phyloP scores from a whole-genome alignment of 1,140 invertebrate species.

The Leguminivora glycinivorella region DNA sequence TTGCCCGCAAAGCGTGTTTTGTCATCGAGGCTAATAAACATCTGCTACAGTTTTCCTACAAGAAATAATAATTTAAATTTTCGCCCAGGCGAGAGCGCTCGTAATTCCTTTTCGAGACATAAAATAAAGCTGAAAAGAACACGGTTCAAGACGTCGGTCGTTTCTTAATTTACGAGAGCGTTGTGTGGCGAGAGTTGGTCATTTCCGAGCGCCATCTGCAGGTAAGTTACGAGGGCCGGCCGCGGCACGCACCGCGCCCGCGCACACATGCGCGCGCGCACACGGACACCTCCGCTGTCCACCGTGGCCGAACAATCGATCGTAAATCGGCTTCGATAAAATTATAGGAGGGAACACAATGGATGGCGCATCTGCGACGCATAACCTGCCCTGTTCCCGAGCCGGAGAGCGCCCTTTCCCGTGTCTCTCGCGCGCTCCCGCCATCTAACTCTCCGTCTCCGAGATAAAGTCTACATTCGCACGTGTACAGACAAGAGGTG shows the following conservation, averaged over 20 bases:
- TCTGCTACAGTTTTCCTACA: slow-evolving; percentile 45
- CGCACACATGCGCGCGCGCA: slow-evolving; percentile 66
- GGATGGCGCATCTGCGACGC: slow-evolving; percentile 65
- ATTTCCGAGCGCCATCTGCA: slow-evolving; percentile 67
- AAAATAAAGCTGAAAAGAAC: slow-evolving; percentile 64
- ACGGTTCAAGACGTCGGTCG: slow-evolving; percentile 49
- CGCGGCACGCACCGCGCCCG: slow-evolving; percentile 54
- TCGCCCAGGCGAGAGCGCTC: slow-evolving; percentile 33
- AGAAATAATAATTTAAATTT: slow-evolving; percentile 61
- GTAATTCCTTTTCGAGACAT: slow-evolving; percentile 51
- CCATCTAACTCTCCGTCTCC: slow-evolving; percentile 63
- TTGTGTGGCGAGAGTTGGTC: slow-evolving; percentile 55
- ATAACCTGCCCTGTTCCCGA: slow-evolving; percentile 61
- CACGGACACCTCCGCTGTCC: slow-evolving; percentile 64
- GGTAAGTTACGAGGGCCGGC: slow-evolving; percentile 54
- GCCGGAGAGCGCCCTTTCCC: slow-evolving; percentile 69
- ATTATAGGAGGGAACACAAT: slow-evolving; percentile 78
- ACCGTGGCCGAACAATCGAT: slow-evolving; percentile 73
- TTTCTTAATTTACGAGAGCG: slow-evolving; percentile 71
- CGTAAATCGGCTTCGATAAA: slow-evolving; percentile 78
- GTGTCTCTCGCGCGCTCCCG: slow-evolving; percentile 49
- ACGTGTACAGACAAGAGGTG: slow-evolving; percentile 74
- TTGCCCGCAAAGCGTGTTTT: slow-evolving; percentile 50
- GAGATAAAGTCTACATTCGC: slow-evolving; percentile 76
- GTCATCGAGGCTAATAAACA: slow-evolving; percentile 58